These are phyloP conservation scores for Eupsittula cactorum DNA, from an alignment of 2,113 vertebrate genomes.

Conservation along the genomic window DNA sequence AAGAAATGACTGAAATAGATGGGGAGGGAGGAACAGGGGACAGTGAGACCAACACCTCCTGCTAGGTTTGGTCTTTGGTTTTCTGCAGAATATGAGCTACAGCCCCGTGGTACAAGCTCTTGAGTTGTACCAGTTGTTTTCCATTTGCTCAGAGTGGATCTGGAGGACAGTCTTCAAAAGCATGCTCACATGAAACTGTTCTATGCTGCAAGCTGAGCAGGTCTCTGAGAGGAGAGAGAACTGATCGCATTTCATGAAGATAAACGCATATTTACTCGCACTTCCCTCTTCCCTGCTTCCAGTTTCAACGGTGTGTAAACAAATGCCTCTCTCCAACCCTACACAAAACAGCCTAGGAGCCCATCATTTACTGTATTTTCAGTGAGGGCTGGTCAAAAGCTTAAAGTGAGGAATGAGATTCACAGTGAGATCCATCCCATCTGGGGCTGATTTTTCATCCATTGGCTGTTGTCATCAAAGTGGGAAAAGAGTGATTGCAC, in stretches of 20 bases:
- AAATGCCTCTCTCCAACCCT: neutral
- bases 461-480: neutral
- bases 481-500: neutral
- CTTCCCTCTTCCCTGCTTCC: neutral
- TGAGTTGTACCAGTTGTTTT: conserved; percentile 15
- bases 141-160: conserved; percentile 36
- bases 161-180: conserved; percentile 40
- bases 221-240: neutral
- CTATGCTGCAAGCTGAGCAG: neutral
- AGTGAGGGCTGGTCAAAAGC: neutral
- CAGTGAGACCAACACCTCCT: conserved; percentile 14
- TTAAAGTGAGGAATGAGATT: neutral
- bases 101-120: fast-evolving
- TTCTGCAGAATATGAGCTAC: conserved; percentile 9
- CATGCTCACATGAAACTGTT: neutral
- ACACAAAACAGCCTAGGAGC: neutral
- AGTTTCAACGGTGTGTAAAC: neutral
- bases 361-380: neutral
- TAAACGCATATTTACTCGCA: neutral
- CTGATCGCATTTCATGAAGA: neutral
- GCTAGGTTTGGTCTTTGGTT: conserved; percentile 1
- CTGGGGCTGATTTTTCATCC: neutral
- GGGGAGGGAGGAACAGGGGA: neutral
- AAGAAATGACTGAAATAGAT: neutral
- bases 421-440: neutral